Evolutionary conservation across 2,888 invertebrate species (phyloP).

Genomic region (Ophion obscuratus): DNA sequence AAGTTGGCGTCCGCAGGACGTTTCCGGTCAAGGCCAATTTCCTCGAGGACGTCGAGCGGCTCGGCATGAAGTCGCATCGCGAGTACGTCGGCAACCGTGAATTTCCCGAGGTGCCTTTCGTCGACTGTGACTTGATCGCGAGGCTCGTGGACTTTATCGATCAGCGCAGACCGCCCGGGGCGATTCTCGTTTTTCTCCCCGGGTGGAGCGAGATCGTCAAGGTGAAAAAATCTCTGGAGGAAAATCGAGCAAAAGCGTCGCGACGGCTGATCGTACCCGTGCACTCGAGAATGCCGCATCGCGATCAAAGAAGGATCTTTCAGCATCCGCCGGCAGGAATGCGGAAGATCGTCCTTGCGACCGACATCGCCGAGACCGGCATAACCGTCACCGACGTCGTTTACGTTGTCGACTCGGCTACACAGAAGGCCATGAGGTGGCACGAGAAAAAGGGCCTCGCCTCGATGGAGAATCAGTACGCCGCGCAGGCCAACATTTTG

Average conservation of each 20-base stretch:
- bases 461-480: constrained; percentile 86
- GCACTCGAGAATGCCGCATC: constrained; percentile 85
- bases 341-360: constrained; percentile 89
- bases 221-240: constrained; percentile 85
- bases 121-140: constrained; percentile 85
- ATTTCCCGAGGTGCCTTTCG: constrained; percentile 76
- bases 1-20: constrained; percentile 76
- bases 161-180: constrained; percentile 86
- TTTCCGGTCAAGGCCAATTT: constrained; percentile 87
- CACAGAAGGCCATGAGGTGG: constrained; percentile 86
- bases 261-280: constrained; percentile 85
- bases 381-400: constrained; percentile 90
- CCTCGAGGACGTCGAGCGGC: constrained; percentile 85
- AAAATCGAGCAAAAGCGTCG: constrained; percentile 74
- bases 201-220: constrained; percentile 90
- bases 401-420: constrained; percentile 89
- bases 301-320: constrained; percentile 77
- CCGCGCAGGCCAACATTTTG: constrained; percentile 87
- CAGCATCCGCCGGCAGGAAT: constrained; percentile 84
- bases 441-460: constrained; percentile 84
- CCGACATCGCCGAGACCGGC: constrained; percentile 90
- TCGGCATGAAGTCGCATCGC: constrained; percentile 59
- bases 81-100: constrained; percentile 58
- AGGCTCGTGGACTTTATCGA: constrained; percentile 86
- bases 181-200: constrained; percentile 90